Evolutionary conservation across 2,888 invertebrate species (phyloP).

Genomic region (Acrocera orbiculus): DNA sequence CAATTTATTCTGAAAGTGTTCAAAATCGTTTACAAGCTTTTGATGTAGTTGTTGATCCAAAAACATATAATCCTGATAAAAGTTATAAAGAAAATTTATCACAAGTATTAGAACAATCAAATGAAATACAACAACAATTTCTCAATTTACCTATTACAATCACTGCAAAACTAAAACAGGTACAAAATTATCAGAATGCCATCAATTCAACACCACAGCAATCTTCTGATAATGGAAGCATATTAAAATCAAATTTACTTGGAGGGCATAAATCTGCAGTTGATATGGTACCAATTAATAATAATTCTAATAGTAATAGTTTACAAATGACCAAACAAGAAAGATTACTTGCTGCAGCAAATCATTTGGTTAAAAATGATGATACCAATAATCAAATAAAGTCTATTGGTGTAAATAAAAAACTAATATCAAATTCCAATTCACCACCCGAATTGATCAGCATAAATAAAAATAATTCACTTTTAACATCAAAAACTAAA

Average conservation of each 20-base stretch:
- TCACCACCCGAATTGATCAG: constrained; percentile 14
- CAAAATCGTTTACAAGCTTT: constrained; percentile 61
- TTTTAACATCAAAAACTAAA: constrained; percentile 11
- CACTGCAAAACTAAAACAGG: constrained; percentile 21
- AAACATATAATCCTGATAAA: constrained; percentile 17
- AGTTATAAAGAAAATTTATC: neutral
- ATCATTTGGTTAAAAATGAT: too few relatives aligned
- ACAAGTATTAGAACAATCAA: neutral
- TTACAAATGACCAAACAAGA: constrained; percentile 22
- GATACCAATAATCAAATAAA: too few relatives aligned
- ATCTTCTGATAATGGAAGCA: constrained; percentile 22
- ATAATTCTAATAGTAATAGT: neutral
- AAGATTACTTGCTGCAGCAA: constrained; percentile 24
- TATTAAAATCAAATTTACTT: constrained; percentile 25
- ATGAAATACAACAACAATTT: constrained; percentile 3
- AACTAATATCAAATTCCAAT: too few relatives aligned
- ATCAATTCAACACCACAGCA: constrained; percentile 1
- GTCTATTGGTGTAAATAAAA: too few relatives aligned
- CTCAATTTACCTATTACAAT: constrained; percentile 22
- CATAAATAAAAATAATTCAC: constrained; percentile 7
- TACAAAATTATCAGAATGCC: neutral
- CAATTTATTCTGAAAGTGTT: constrained; percentile 62
- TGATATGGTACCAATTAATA: constrained; percentile 22
- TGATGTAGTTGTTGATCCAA: constrained; percentile 35
- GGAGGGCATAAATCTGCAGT: constrained; percentile 14